phyloP scores from a whole-genome alignment of 1,140 invertebrate genomes.

The Augochlora pura region DNA sequence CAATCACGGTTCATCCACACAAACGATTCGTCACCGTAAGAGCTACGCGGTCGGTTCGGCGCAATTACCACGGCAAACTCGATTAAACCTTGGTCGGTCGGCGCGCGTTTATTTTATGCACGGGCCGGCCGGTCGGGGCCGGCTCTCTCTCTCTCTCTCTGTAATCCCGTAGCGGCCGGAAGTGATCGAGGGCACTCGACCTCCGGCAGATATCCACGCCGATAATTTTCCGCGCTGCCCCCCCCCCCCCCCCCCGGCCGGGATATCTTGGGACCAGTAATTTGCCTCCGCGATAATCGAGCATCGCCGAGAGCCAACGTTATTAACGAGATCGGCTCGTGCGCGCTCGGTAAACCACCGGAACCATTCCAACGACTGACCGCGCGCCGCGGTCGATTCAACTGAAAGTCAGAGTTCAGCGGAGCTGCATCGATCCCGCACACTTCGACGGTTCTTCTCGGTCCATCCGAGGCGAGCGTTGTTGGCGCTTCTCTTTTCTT shows the following conservation, averaged over 20 bases:
- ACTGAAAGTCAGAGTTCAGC: slow-evolving; percentile 16
- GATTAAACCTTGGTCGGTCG: slow-evolving; percentile 13
- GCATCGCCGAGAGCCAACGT: slow-evolving; percentile 5
- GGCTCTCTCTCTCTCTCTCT: background rate
- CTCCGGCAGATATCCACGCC: slow-evolving; percentile 7
- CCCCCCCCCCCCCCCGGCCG: background rate
- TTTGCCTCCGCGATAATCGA: background rate
- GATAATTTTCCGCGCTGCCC: slow-evolving; percentile 42
- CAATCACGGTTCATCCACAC: background rate
- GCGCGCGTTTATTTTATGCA: slow-evolving; percentile 22
- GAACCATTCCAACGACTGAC: background rate
- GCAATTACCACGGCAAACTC: slow-evolving; percentile 34
- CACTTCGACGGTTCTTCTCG: too few relatives aligned
- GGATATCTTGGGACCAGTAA: background rate
- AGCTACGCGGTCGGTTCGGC: background rate
- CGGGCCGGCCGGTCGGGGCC: too few relatives aligned
- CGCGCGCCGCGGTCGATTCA: too few relatives aligned
- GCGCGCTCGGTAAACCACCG: slow-evolving; percentile 8
- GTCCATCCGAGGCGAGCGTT: too few relatives aligned
- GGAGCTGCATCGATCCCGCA: background rate
- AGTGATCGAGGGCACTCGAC: slow-evolving; percentile 21
- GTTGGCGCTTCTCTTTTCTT: too few relatives aligned
- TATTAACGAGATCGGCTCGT: slow-evolving; percentile 10
- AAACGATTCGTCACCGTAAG: background rate
- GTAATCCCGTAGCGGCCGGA: slow-evolving; percentile 23